Evolutionary conservation across 2,113 vertebrate genomes (phyloP), one percentile per base, ranked within the genome.

Genomic region (Esox niger): DNA sequence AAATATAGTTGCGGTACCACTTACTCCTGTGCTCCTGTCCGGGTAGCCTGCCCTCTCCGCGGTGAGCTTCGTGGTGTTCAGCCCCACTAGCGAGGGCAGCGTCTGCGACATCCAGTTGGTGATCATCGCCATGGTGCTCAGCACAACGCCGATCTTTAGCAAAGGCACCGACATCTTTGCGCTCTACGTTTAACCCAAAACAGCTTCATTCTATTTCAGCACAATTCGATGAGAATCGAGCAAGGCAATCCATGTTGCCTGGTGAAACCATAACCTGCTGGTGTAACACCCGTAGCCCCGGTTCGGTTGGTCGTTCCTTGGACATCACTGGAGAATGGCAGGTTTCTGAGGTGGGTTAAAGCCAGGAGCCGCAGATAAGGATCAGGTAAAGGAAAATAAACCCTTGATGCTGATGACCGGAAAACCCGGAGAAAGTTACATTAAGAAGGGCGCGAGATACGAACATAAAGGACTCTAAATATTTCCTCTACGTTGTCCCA

Each of bases 31-130:
- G 88, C 96, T 97, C 83, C 96, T 91, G 85, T 97, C 95, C 55
- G 92, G 91, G 75, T 93, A 94, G 64, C 94, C 94, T 71, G 92
- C 93, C 74, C 93, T 91, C 73, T 95, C 95, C 54, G 94, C 95
- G 72, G 93, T 94, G 60, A 98, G 90, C 90, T 88, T 92, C 86
- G 96, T 97, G 76, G 93, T 94, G 83, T 97, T 98, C 82, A 98
- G 94, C 84, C 96, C 96, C 88, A 96, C 96, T 81, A 98, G 90
- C 35, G 95, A 94, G 75, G 96, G 96, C 89, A 98, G 90, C 69
- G 96, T 98, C 93, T 98, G 96, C 88, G 96, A 98, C 96, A 98
- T 97, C 96, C 96, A 98, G 94, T 98, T 98, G 92, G 95, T 97
- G 88, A 98, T 97, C 95, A 98, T 97, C 75, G 96, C 96, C 96